phyloP scores from a whole-genome alignment of 2,797 vertebrate species.

The Tarsius wallacei region DNA sequence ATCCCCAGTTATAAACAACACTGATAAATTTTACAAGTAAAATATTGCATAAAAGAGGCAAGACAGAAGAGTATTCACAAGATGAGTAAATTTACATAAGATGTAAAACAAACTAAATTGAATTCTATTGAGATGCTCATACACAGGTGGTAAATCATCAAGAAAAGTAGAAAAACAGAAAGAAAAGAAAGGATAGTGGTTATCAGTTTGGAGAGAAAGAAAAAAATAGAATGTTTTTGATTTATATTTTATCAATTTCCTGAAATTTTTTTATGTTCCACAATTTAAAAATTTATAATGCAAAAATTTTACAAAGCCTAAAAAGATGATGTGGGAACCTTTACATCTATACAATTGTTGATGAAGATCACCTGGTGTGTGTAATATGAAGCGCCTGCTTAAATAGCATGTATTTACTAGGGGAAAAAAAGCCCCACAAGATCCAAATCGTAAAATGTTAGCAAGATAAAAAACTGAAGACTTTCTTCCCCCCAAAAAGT shows the following conservation, averaged over 20 bases:
- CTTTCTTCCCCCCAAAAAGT: neutral
- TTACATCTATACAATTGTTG: neutral
- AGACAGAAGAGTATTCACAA: neutral
- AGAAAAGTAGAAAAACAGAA: constrained; percentile 1
- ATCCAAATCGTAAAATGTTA: constrained; percentile 20
- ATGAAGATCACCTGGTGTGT: constrained; percentile 34
- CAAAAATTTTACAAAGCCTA: neutral
- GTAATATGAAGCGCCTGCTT: neutral
- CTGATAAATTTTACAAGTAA: neutral
- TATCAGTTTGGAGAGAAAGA: neutral
- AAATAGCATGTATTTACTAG: neutral
- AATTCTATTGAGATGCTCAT: neutral
- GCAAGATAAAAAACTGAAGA: neutral
- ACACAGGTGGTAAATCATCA: neutral
- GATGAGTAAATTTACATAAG: neutral
- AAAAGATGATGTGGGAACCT: neutral
- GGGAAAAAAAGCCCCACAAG: neutral
- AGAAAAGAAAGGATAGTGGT: neutral
- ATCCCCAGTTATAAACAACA: neutral
- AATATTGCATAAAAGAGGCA: neutral
- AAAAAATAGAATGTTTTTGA: neutral
- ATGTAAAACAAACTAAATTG: neutral
- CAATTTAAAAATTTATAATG: neutral
- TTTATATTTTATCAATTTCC: neutral
- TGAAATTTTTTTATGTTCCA: neutral